These are phyloP conservation scores for Hipparchia sbordonii DNA, from an alignment of 2,888 invertebrate genomes.

Conservation along the genomic window DNA sequence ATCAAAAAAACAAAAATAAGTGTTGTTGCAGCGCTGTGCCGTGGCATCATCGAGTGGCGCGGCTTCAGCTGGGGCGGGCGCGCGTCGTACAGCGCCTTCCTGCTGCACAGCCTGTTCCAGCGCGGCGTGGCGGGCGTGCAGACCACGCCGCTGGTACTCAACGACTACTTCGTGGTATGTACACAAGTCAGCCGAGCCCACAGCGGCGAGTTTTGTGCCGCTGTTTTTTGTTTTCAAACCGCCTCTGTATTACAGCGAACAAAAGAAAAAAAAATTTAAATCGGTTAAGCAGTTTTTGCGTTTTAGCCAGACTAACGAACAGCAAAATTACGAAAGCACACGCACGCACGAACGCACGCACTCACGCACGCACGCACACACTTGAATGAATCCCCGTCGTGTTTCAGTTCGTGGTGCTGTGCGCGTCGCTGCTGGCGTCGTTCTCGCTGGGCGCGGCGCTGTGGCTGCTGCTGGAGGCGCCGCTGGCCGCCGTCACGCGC, in stretches of 20 bases:
- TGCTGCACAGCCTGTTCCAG: constrained; percentile 66
- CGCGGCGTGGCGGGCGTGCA: constrained; percentile 55
- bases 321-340: no score
- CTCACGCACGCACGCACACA: no score
- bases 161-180: constrained; percentile 60
- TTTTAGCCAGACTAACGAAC: no score
- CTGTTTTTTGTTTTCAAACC: no score
- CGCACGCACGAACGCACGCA: no score
- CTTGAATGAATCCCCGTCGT: not conserved
- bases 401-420: constrained; percentile 53
- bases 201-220: no score
- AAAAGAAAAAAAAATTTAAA: no score
- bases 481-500: constrained; percentile 49
- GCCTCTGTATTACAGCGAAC: no score
- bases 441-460: constrained; percentile 51
- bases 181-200: no score
- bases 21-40: constrained; percentile 53
- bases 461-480: constrained; percentile 63
- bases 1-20: no score
- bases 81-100: constrained; percentile 66
- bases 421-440: constrained; percentile 55
- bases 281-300: no score
- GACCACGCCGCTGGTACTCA: constrained; percentile 47
- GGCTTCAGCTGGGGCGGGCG: constrained; percentile 68
- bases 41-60: constrained; percentile 68